Evolutionary conservation across 2,797 vertebrate genomes (phyloP).

Genomic region (Poecile montanus): DNA sequence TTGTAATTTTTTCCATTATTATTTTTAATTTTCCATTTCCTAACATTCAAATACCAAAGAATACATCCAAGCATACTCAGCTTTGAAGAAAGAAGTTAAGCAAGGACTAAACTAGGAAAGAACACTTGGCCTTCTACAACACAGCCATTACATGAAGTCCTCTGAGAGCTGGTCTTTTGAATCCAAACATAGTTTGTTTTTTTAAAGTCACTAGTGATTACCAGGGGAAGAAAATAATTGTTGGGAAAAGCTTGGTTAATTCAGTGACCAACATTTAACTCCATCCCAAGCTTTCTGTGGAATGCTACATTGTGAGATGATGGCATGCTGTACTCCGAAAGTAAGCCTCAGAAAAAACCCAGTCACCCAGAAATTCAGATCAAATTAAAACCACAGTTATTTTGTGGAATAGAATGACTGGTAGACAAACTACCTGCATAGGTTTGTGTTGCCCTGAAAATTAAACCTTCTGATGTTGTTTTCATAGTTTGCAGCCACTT

Average conservation of each 20-base stretch:
- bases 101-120: constrained; percentile 60
- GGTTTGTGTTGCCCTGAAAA: too few relatives aligned
- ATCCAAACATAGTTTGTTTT: constrained; percentile 59
- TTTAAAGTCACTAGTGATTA: constrained; percentile 49
- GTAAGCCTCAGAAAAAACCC: constrained; percentile 1
- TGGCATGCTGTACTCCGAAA: background rate
- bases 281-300: constrained; percentile 2
- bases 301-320: background rate
- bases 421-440: background rate
- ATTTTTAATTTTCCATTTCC: constrained; percentile 72
- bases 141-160: constrained; percentile 53
- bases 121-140: constrained; percentile 44
- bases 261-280: constrained; percentile 43
- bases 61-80: background rate
- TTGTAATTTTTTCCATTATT: constrained; percentile 63
- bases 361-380: constrained; percentile 18
- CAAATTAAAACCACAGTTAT: background rate
- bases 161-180: constrained; percentile 70
- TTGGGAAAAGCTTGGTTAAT: constrained; percentile 61
- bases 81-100: constrained; percentile 63
- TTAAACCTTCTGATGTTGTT: too few relatives aligned
- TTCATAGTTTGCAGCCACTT: too few relatives aligned
- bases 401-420: background rate
- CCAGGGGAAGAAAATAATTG: constrained; percentile 38
- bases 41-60: constrained; percentile 71